Base-by-base conservation (phyloP, 2,888 invertebrate genomes). In the Chrysotoxum bicinctum region DNA sequence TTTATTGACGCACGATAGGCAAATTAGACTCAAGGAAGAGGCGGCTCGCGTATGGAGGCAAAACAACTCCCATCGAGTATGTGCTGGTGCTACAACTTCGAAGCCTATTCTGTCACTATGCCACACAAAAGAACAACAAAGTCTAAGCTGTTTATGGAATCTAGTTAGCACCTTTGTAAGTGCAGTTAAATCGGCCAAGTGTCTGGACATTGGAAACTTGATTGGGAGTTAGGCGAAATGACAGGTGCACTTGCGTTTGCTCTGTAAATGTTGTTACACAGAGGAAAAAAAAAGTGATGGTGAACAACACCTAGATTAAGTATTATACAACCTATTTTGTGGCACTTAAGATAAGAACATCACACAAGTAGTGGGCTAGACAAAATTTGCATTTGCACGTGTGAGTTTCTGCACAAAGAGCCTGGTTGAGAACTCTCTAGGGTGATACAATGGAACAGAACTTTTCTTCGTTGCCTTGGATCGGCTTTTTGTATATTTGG, bases 1-100 rank as follows among this genome's bases (percentile, higher is more conserved):
- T 77, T 82, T 86, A 86, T 86, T 86, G 86, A 78, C 77, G 86
- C 70, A 86, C 72, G 58, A 82, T 77, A 78, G 77, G 82, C 82
- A 86, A 82, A 82, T 82, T 73, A 74, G 77, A 60, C 48, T 14
- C 35, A 58, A 58, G 35, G 45, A 68, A 75, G 60, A 68, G 62
- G 72, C 81, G 62, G 54, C 30, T 56, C 23, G 23, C 54, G 10
- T 30, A 54, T 45, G 19, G 58, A 56, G 50, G 19, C 26, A 35
- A 43, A 16, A 30, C 48, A 45, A 66, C 48, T 23, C 43, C 37
- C 60, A n/a, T n/a, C n/a, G n/a, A n/a, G n/a, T n/a, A n/a, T n/a
- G n/a, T 50, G 7, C 7, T 37, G 50, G n/a, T 54, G 26, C 52
- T 30, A 0, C 5, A 30, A 8, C 23, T n/a, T 3, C 78, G 19